Evolutionary conservation across 2,113 vertebrate genomes (phyloP).

Genomic region (Perognathus longimembris): DNA sequence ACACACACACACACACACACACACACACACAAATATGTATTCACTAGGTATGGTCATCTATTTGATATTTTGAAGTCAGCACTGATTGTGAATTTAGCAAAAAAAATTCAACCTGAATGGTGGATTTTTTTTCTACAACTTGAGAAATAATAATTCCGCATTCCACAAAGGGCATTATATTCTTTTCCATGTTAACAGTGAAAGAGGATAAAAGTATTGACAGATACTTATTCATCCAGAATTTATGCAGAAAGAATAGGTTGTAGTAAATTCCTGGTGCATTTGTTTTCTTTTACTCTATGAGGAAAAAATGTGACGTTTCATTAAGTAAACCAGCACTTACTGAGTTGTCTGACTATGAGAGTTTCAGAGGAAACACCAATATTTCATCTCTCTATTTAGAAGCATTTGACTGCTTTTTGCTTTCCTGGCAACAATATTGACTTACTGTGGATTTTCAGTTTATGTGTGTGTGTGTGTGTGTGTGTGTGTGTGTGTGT

Average conservation of each 20-base stretch:
- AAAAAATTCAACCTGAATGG: too few relatives aligned
- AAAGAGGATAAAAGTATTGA: conserved; percentile 6
- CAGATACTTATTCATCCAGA: neutral
- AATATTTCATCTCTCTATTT: neutral
- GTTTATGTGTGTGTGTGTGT: neutral
- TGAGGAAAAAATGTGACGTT: neutral
- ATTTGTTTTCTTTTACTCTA: neutral
- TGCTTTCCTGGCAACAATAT: neutral
- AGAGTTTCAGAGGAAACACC: neutral
- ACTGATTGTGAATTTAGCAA: too few relatives aligned
- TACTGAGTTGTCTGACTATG: neutral
- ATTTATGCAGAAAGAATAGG: conserved; percentile 1
- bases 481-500: neutral
- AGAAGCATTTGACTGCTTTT: neutral
- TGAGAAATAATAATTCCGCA: neutral
- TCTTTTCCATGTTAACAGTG: conserved; percentile 26
- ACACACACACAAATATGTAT: too few relatives aligned
- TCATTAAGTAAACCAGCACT: neutral
- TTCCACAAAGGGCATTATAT: neutral
- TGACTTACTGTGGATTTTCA: neutral
- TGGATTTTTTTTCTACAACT: neutral
- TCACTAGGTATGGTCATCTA: too few relatives aligned
- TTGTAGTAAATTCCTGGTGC: conserved; percentile 2
- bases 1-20: too few relatives aligned
- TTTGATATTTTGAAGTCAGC: too few relatives aligned